Percentiles rank a stretch among this genome's conserved stretches.
Evolutionary conservation across 2,113 vertebrate species (phyloP).

Genomic region (Bos javanicus): DNA sequence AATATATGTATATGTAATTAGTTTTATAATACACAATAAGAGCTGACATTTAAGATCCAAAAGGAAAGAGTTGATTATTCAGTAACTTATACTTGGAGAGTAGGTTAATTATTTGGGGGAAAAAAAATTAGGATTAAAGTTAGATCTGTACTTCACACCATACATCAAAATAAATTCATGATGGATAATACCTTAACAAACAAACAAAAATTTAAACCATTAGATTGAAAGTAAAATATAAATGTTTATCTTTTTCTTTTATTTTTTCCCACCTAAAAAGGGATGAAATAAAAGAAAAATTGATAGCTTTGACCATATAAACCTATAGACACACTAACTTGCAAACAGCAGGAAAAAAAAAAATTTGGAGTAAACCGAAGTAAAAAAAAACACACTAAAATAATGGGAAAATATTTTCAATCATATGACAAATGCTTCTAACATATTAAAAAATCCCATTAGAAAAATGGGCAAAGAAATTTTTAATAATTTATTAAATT

Average conservation of each 20-base stretch:
- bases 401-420: background rate
- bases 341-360: background rate
- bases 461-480: background rate
- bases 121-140: slow-evolving; percentile 11
- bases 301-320: background rate
- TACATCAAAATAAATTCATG: slow-evolving; percentile 36
- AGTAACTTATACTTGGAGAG: slow-evolving; percentile 1
- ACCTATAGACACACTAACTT: background rate
- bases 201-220: background rate
- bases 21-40: background rate
- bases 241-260: background rate
- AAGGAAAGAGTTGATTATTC: background rate
- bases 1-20: background rate
- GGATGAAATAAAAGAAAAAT: background rate
- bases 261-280: background rate
- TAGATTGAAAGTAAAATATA: slow-evolving; percentile 3
- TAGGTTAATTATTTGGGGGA: slow-evolving; percentile 12
- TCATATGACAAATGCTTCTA: background rate
- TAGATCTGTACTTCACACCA: background rate
- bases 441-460: background rate
- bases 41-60: slow-evolving; percentile 45
- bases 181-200: background rate
- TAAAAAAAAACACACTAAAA: background rate
- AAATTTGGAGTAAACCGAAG: background rate
- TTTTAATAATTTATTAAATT: background rate